A percentile compares a stretch with the other conserved stretches of the same genome.
These are phyloP conservation scores for Brienomyrus longianalis DNA, from an alignment of 2,113 vertebrate genomes.

Conservation along the genomic window DNA sequence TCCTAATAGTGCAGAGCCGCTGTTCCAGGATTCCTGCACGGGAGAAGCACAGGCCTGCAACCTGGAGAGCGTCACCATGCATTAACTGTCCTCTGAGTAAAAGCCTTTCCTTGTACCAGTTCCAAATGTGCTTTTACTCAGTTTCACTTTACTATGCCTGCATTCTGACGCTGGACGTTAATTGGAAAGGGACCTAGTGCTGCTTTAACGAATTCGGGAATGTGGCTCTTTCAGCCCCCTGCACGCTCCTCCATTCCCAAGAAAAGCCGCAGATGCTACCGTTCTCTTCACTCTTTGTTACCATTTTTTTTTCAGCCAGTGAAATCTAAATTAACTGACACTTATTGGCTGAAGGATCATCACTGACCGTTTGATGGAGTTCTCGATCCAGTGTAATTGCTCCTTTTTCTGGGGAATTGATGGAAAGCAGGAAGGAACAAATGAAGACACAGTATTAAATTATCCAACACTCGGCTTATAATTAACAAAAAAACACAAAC, in stretches of 20 bases:
- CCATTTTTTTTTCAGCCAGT: background rate
- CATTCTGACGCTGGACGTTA: conserved; percentile 29
- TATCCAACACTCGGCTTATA: background rate
- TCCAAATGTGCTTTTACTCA: conserved; percentile 61
- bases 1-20: background rate
- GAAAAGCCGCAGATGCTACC: background rate
- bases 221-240: background rate
- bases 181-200: conserved; percentile 48
- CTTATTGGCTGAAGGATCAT: background rate
- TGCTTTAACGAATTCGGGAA: conserved; percentile 42
- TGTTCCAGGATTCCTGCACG: background rate
- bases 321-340: background rate
- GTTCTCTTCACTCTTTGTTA: background rate
- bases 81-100: conserved; percentile 52
- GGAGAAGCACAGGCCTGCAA: conserved; percentile 24
- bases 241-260: background rate
- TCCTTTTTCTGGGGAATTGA: background rate
- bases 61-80: conserved; percentile 31
- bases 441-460: background rate
- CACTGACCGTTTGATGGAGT: background rate
- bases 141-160: conserved; percentile 5
- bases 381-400: background rate
- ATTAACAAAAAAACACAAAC: background rate
- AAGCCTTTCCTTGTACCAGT: conserved; percentile 55
- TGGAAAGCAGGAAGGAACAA: background rate